Evolutionary conservation across 2,797 vertebrate genomes (phyloP).

Genomic region (Centroberyx gerrardi): DNA sequence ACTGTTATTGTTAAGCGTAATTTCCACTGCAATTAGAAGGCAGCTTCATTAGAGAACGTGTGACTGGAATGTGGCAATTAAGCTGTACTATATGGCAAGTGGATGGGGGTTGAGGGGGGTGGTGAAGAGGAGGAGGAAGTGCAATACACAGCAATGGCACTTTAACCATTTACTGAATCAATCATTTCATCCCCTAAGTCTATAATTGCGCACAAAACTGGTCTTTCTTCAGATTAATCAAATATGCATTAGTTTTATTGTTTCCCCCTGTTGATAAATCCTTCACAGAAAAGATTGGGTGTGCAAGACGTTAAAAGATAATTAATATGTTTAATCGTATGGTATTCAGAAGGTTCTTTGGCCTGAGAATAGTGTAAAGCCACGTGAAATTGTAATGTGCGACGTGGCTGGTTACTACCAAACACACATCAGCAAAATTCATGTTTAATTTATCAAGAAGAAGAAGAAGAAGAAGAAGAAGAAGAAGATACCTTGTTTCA

Average conservation of each 20-base stretch:
- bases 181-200: slow-evolving; percentile 50
- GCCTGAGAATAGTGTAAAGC: neutral
- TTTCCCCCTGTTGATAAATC: slow-evolving; percentile 16
- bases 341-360: slow-evolving; percentile 2
- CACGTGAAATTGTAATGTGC: neutral
- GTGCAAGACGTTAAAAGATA: neutral
- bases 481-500: no score
- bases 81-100: slow-evolving; percentile 46
- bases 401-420: neutral
- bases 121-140: slow-evolving; percentile 27
- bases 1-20: slow-evolving; percentile 80
- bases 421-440: neutral
- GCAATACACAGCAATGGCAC: slow-evolving; percentile 26
- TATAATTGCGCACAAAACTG: slow-evolving; percentile 49
- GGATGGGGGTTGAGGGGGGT: slow-evolving; percentile 19
- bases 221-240: slow-evolving; percentile 44
- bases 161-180: slow-evolving; percentile 56
- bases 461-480: neutral
- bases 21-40: slow-evolving; percentile 84
- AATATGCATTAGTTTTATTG: slow-evolving; percentile 27
- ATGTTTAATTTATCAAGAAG: neutral
- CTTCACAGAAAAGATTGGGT: slow-evolving; percentile 27
- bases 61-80: slow-evolving; percentile 80
- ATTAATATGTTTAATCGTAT: slow-evolving; percentile 2
- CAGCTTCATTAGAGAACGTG: slow-evolving; percentile 81